These are phyloP conservation scores for Coryphaenoides rupestris DNA, from an alignment of 2,113 vertebrate species.

Conservation along the genomic window DNA sequence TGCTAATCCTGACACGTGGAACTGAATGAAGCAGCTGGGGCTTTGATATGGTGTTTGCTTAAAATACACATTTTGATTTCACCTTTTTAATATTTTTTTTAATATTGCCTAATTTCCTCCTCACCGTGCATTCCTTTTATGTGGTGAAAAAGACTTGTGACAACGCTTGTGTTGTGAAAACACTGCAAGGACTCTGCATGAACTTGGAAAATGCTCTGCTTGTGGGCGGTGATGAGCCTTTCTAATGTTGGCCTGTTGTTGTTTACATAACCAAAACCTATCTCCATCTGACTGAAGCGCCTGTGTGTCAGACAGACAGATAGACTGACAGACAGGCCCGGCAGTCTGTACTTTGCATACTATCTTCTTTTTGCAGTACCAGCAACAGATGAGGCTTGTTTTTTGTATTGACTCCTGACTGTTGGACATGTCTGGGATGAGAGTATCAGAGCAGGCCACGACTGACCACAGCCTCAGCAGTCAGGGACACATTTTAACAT, in stretches of 20 bases:
- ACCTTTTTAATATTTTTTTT: no score
- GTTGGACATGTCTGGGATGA: not conserved
- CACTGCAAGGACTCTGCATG: slow-evolving; percentile 57
- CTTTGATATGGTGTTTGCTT: slow-evolving; percentile 3
- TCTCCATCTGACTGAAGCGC: slow-evolving; percentile 18
- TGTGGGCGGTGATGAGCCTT: slow-evolving; percentile 29
- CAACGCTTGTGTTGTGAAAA: slow-evolving; percentile 25
- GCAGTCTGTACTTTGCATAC: slow-evolving; percentile 4
- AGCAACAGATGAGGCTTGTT: slow-evolving; percentile 11
- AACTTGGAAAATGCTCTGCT: slow-evolving; percentile 40
- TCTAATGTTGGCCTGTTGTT: slow-evolving; percentile 41
- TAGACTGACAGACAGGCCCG: slow-evolving; percentile 9
- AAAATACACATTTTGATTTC: no score
- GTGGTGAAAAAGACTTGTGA: slow-evolving; percentile 1
- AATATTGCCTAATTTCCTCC: slow-evolving; percentile 1
- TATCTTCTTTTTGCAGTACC: slow-evolving; percentile 11
- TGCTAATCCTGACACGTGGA: slow-evolving; percentile 15
- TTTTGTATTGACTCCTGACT: slow-evolving; percentile 4
- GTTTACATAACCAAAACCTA: slow-evolving; percentile 45
- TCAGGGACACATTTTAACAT: no score
- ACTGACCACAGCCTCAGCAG: no score
- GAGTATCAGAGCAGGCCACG: not conserved
- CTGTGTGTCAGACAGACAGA: slow-evolving; percentile 20
- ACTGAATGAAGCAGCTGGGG: not conserved
- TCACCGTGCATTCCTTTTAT: not conserved